phyloP scores from a whole-genome alignment of 2,888 invertebrate genomes.

The Palloptera scutellata region DNA sequence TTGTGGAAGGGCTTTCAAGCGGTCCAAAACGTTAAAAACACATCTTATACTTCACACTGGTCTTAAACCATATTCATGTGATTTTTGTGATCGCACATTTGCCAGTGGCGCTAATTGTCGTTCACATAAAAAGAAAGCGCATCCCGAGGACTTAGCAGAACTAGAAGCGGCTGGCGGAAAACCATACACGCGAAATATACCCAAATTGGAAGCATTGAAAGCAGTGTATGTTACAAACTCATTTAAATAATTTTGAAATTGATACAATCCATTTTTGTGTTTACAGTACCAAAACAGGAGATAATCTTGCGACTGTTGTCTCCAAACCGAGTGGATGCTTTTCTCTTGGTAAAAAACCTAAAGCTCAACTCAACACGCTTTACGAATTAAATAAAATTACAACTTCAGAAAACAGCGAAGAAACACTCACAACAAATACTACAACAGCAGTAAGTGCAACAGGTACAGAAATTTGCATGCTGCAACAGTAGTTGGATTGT shows the following conservation, averaged over 20 bases:
- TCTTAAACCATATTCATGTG: constrained; percentile 59
- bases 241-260: neutral
- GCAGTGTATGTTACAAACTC: constrained; percentile 49
- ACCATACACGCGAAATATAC: constrained; percentile 58
- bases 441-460: no score
- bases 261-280: neutral
- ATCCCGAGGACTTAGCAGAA: constrained; percentile 60
- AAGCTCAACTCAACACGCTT: constrained; percentile 32
- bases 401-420: no score
- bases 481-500: no score
- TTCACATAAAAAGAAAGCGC: constrained; percentile 60
- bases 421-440: no score
- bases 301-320: constrained; percentile 50
- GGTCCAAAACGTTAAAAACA: constrained; percentile 59
- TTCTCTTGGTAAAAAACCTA: constrained; percentile 56
- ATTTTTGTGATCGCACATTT: constrained; percentile 62
- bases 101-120: constrained; percentile 62
- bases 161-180: constrained; percentile 53
- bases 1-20: constrained; percentile 57
- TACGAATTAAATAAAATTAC: no score
- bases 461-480: no score
- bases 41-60: constrained; percentile 62
- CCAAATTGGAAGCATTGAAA: constrained; percentile 58
- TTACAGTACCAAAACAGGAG: constrained; percentile 49
- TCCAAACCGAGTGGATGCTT: constrained; percentile 54